Percentiles rank a stretch among this genome's conserved stretches.
Conservation (phyloP, 2,888 invertebrate genomes). For the Celastrina argiolus region DNA sequence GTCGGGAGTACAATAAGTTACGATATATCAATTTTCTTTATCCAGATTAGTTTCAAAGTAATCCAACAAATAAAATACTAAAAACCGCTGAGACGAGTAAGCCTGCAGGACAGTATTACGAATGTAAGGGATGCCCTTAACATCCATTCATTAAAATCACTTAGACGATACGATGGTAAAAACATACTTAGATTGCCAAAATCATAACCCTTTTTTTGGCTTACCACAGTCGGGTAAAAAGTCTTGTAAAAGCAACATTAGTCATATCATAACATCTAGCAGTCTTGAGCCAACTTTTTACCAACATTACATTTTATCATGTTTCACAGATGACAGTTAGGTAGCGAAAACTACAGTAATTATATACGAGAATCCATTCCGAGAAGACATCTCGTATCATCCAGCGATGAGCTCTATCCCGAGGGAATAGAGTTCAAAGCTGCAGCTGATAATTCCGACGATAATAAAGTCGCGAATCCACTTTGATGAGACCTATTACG, state of each 20-base stretch:
- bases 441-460: constrained; percentile 1
- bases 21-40: too few relatives aligned
- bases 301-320: constrained; percentile 33
- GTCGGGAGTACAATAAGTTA: too few relatives aligned
- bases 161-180: too few relatives aligned
- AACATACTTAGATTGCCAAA: too few relatives aligned
- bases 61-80: too few relatives aligned
- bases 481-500: constrained; percentile 37
- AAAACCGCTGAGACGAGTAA: too few relatives aligned
- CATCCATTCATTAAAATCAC: too few relatives aligned
- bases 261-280: constrained; percentile 2
- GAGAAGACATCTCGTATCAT: constrained; percentile 34
- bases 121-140: too few relatives aligned
- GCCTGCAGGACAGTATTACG: too few relatives aligned
- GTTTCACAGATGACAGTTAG: constrained; percentile 44
- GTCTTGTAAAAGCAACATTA: not conserved
- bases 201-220: too few relatives aligned
- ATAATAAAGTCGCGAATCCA: constrained; percentile 35
- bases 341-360: constrained; percentile 49
- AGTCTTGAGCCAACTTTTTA: constrained; percentile 11
- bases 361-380: constrained; percentile 45
- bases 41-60: too few relatives aligned
- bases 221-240: too few relatives aligned
- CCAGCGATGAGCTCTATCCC: constrained; percentile 30
- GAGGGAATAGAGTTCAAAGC: constrained; percentile 35